Percentiles rank a stretch among this genome's conserved stretches.
phyloP scores from a whole-genome alignment of 2,888 invertebrate genomes.

The Beris chalybata region DNA sequence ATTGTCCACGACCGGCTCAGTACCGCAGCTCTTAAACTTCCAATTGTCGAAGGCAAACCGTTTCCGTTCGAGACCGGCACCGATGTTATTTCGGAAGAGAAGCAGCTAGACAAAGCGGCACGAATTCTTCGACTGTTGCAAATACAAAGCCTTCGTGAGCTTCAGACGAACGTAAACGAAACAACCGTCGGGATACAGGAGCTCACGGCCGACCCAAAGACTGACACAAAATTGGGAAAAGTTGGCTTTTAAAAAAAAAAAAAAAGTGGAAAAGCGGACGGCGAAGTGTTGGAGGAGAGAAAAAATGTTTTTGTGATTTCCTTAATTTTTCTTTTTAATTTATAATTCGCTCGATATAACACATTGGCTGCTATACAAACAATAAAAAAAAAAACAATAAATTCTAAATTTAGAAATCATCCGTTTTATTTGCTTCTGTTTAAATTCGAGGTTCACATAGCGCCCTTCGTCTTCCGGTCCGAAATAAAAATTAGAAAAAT shows the following conservation, averaged over 20 bases:
- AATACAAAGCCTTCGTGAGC: constrained; percentile 58
- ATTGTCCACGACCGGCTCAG: constrained; percentile 64
- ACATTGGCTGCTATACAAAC: neutral
- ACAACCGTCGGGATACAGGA: constrained; percentile 89
- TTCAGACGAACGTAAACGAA: constrained; percentile 94
- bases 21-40: constrained; percentile 56
- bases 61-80: constrained; percentile 68
- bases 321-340: neutral
- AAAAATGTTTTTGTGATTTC: no score
- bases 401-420: constrained; percentile 1
- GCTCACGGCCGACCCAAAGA: constrained; percentile 95
- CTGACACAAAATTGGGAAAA: constrained; percentile 90
- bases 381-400: neutral
- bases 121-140: constrained; percentile 76
- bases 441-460: no score
- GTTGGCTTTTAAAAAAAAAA: constrained; percentile 68
- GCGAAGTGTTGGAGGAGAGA: neutral
- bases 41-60: constrained; percentile 60
- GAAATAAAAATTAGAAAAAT: no score
- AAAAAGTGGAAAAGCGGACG: no score
- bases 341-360: no score
- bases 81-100: constrained; percentile 69
- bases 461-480: no score
- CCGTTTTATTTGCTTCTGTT: no score
- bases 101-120: constrained; percentile 68